phyloP scores from a whole-genome alignment of 1,140 invertebrate genomes.

The Microvelia longipes region DNA sequence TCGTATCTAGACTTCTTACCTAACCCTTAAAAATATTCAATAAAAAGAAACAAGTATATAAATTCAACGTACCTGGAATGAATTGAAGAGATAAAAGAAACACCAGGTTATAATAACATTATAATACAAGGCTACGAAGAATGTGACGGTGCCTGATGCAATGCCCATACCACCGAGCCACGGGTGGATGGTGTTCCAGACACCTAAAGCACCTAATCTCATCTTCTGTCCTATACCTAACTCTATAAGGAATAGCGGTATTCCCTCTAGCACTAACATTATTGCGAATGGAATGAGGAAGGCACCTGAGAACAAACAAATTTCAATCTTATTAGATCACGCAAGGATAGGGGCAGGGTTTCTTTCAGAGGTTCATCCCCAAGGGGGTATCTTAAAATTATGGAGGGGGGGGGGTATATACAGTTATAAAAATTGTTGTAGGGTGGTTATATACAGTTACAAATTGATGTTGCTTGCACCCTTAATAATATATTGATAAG shows the following conservation, averaged over 20 bases:
- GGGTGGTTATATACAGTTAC: no score
- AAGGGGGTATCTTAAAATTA: no score
- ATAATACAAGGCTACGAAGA: conserved; percentile 88
- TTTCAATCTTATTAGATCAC: no score
- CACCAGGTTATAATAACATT: conserved; percentile 98
- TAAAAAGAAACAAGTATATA: no score
- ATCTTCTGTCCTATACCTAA: conserved; percentile 84
- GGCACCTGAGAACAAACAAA: conserved; percentile 50
- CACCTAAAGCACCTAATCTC: conserved; percentile 72
- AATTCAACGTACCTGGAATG: conserved; percentile 59
- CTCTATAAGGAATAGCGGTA: conserved; percentile 85
- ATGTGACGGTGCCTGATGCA: conserved; percentile 77
- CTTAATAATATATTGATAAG: no score
- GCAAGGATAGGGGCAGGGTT: no score
- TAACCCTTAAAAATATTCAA: no score
- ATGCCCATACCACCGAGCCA: conserved; percentile 82
- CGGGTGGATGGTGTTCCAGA: conserved; percentile 87
- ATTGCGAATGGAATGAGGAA: conserved; percentile 93
- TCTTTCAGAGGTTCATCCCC: no score
- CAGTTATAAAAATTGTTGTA: no score
- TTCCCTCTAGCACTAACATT: conserved; percentile 82
- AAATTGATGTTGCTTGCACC: no score
- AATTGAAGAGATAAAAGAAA: conserved; percentile 87
- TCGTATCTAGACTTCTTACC: no score
- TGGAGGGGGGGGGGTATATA: no score